Evolutionary conservation across 2,797 vertebrate genomes (phyloP).

Genomic region (Jordanella pulchra): DNA sequence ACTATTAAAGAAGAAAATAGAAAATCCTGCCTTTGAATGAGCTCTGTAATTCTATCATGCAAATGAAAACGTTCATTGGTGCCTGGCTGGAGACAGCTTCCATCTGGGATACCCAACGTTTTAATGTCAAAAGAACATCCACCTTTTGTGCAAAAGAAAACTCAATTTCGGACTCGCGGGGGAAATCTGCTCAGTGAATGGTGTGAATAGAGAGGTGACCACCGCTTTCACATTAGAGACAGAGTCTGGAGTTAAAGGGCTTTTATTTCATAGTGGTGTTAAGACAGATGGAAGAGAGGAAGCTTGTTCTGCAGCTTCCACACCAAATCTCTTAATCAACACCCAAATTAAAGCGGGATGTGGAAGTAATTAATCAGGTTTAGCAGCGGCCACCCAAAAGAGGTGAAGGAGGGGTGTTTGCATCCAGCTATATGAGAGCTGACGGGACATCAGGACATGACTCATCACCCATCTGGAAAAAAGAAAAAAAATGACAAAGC

Average conservation of each 20-base stretch:
- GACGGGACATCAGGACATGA: background rate
- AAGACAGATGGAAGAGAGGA: constrained; percentile 15
- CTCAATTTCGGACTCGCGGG: constrained; percentile 34
- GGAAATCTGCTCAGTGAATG: constrained; percentile 11
- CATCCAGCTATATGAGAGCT: background rate
- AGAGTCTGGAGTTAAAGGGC: constrained; percentile 17
- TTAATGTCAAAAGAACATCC: constrained; percentile 34
- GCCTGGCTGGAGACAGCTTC: constrained; percentile 5
- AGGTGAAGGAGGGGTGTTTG: background rate
- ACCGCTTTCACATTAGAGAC: constrained; percentile 18
- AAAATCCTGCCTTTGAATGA: constrained; percentile 48
- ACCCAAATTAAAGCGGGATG: constrained; percentile 46
- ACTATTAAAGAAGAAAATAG: constrained; percentile 55
- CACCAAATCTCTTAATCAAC: constrained; percentile 53
- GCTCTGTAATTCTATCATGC: constrained; percentile 52
- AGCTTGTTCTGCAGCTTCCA: constrained; percentile 46
- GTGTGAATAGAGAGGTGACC: constrained; percentile 35
- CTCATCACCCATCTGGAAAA: background rate
- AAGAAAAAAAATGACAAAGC: background rate
- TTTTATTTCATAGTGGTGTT: background rate
- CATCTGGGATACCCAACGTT: constrained; percentile 44
- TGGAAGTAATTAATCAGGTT: constrained; percentile 62
- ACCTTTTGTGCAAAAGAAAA: constrained; percentile 33
- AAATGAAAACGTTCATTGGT: constrained; percentile 51
- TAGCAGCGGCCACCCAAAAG: constrained; percentile 25